A percentile compares a stretch with the other conserved stretches of the same genome.
Conservation (phyloP, 2,797 vertebrate species). For the Gymnocypris eckloni region DNA sequence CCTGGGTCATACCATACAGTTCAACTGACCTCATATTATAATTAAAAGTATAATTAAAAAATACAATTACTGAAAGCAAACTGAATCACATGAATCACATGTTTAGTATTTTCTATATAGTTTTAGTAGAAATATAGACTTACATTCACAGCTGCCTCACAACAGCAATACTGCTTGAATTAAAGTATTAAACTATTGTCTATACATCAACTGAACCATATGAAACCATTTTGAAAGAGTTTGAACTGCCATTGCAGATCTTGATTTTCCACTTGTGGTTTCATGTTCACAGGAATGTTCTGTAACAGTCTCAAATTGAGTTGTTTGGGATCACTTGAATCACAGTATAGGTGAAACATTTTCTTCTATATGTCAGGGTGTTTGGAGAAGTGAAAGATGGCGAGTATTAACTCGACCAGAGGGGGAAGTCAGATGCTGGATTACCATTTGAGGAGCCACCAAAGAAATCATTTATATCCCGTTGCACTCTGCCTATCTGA, state of each 20-base stretch:
- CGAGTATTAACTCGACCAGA: constrained; percentile 8
- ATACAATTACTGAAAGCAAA: no score
- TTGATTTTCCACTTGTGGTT: not conserved
- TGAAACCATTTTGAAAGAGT: not conserved
- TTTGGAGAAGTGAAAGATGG: constrained; percentile 44
- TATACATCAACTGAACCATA: not conserved
- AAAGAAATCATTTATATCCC: constrained; percentile 37
- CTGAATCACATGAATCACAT: no score
- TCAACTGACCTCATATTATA: not conserved
- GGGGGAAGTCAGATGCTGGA: constrained; percentile 35
- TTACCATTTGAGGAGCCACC: constrained; percentile 41
- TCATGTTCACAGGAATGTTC: not conserved
- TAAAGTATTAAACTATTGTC: not conserved
- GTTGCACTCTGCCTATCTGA: constrained; percentile 23
- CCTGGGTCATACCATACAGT: no score
- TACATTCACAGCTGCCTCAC: not conserved
- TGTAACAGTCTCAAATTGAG: not conserved
- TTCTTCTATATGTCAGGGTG: not conserved
- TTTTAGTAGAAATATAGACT: not conserved
- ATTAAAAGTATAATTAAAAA: not conserved
- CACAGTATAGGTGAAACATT: not conserved
- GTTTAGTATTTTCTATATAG: not conserved
- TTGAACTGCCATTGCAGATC: not conserved
- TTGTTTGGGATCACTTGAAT: not conserved
- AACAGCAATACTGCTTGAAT: not conserved